Base-by-base conservation (phyloP, 2,888 invertebrate genomes). In the Hypsopygia costalis region DNA sequence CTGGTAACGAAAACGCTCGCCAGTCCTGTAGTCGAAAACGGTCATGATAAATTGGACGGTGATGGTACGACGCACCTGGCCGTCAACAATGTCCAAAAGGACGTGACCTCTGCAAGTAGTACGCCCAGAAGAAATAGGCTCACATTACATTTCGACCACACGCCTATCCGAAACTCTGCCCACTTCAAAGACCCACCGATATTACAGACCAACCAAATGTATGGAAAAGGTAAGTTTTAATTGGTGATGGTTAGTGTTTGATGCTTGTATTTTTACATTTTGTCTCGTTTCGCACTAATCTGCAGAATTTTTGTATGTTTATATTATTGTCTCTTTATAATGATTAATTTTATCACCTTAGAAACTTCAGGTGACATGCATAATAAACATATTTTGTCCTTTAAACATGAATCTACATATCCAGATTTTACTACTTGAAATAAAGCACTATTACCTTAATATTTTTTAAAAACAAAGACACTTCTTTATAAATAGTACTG, bases 91-190 rank as follows among this genome's bases (percentile, higher is more conserved):
- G 49, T 45, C 0, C 62, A 62, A 11, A 85, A 82, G 32, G 85
- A 81, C 9, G 65, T 69, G 0, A 69, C 68, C 0, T 81, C 82
- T 1, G 77, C 77, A 0, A 81, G 62, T 44, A 81, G 82, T 47
- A 91, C 92, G 1, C 92, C 93, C 0, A 89, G 91, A 50, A 62
- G 83, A 21, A 91, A 93, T 54, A 87, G 95, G 41, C 90, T 94
- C 36, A 94, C 95, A 0, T 62, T 94, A 46, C 93, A 95, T 63
- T 91, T 94, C 36, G 94, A 95, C 36, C 92, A 93, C 57, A 92
- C 93, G 12, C 92, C 93, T 0, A 69, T 90, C 1, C 87, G 93
- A 58, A 93, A 93, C 44, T 95, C 95, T 0, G 89, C 93, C 51
- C 93, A 94, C 72, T 90, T 94, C 40, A 92, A 94, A 62, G 96